These are phyloP conservation scores for Branchipolynoe longqiensis DNA, from an alignment of 2,888 invertebrate species.

Conservation along the genomic window DNA sequence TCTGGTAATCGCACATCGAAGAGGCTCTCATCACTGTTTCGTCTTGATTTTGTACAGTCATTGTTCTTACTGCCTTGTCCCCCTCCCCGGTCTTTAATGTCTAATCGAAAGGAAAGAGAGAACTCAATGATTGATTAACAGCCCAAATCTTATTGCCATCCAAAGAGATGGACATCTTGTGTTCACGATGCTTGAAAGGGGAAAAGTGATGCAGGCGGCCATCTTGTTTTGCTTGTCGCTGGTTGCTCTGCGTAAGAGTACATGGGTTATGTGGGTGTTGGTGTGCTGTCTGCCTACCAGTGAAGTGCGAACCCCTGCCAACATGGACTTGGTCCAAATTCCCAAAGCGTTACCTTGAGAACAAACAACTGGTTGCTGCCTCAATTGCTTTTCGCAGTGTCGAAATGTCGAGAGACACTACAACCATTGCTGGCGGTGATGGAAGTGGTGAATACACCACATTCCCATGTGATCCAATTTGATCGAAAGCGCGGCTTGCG, in stretches of 20 bases:
- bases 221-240: no score
- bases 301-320: not conserved
- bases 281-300: conserved; percentile 1
- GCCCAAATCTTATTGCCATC: no score
- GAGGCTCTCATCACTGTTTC: conserved; percentile 23
- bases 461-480: no score
- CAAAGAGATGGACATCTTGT: not conserved
- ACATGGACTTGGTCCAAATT: no score
- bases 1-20: conserved; percentile 24
- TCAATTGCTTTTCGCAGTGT: no score
- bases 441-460: no score
- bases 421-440: no score
- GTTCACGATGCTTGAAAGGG: conserved; percentile 10
- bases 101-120: not conserved
- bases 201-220: conserved; percentile 7
- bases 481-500: no score
- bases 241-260: no score
- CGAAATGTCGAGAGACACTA: no score
- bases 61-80: conserved; percentile 43
- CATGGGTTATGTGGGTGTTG: not conserved
- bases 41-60: conserved; percentile 32
- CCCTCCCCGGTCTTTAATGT: conserved; percentile 39
- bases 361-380: no score
- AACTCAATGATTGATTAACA: conserved; percentile 1
- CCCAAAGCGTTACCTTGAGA: no score